Base-by-base conservation (phyloP, 2,888 invertebrate genomes). In the Synanthedon vespiformis region DNA sequence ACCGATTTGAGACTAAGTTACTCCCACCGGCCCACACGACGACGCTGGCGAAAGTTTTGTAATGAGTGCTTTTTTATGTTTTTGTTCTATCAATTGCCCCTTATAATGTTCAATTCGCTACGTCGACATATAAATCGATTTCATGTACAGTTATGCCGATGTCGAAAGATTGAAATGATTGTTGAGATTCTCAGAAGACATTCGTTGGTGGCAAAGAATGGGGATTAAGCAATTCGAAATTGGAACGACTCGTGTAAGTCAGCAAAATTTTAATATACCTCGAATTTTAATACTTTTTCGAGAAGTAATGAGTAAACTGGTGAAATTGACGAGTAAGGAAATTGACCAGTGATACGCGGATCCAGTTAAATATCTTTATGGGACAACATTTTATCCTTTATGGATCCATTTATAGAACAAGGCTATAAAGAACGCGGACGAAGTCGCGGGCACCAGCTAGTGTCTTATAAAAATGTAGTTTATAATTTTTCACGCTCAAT, bases 1-100 rank as follows among this genome's bases (percentile, higher is more conserved):
- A 70, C 68, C 74, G 73, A 77, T 74, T 77, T 74, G 60, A 68
- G 67, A 60, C 62, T 60, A 54, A 63, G 74, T 69, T 64, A 69
- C 71, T 68, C 75, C 72, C 66, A 70, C 61, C 74, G 49, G 49
- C 76, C 75, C 68, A 78, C 76, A 64, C 68, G 48, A 16, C 48
- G 52, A 48, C 16, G 52, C 44, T 55, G 59, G 66, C 66, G 70
- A 74, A 74, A 72, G 69, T 69, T 56, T 58, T 57, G 61, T 61
- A 64, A 66, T 67, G 59, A 60, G 68, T 64, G 66, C 61, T 63
- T 64, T 70, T 61, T 64, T 62, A 58, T 67, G 64, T 68, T 70
- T 67, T 71, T 65, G 64, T 62, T 68, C 60, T 57, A 51, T 56
- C 59, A 57, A 59, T 59, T 63, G 64, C 68, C 64, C 59, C 57